These are phyloP conservation scores for Prionace glauca DNA, from an alignment of 2,797 vertebrate genomes.

Conservation along the genomic window DNA sequence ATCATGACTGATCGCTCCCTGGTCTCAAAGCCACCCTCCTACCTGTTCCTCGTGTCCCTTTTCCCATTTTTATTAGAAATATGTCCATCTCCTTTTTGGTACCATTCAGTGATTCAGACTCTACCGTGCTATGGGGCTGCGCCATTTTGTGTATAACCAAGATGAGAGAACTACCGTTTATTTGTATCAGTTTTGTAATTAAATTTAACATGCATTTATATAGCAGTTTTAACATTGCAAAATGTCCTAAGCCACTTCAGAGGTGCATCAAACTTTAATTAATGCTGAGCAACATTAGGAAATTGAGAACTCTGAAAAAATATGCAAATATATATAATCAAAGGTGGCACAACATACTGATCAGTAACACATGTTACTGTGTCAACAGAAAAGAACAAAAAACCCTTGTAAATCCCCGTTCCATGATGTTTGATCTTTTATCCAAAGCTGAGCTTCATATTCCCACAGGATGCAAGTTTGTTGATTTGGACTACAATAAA, in stretches of 20 bases:
- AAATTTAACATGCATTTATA: neutral
- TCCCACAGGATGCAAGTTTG: neutral
- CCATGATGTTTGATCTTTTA: neutral
- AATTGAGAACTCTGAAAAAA: neutral
- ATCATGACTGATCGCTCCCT: too few relatives aligned
- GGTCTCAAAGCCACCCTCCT: too few relatives aligned
- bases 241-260: neutral
- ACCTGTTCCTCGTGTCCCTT: too few relatives aligned
- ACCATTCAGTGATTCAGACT: too few relatives aligned
- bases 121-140: too few relatives aligned
- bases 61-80: too few relatives aligned
- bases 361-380: neutral
- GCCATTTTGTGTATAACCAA: neutral
- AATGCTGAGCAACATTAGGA: neutral
- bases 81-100: too few relatives aligned
- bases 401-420: neutral
- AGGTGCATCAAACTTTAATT: neutral
- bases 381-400: neutral
- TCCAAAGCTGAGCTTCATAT: neutral
- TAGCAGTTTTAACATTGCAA: neutral
- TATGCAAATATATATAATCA: neutral
- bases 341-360: neutral
- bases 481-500: neutral
- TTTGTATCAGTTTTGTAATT: neutral
- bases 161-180: neutral